Percentiles rank a stretch among this genome's conserved stretches.
Conservation (phyloP, 2,888 invertebrate genomes). For the Diplazon laetatorius region DNA sequence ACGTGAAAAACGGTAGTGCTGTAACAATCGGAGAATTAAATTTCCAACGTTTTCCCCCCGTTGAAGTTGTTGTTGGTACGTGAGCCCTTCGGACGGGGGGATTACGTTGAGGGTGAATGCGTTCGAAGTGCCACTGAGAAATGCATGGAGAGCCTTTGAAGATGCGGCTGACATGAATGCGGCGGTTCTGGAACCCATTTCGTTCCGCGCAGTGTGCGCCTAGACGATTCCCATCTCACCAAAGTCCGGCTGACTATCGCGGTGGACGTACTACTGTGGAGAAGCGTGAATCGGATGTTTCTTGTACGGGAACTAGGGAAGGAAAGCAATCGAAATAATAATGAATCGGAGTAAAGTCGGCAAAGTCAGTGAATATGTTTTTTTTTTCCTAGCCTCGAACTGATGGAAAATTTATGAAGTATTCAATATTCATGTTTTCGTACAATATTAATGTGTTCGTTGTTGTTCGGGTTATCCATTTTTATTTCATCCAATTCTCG, state of each 20-base stretch:
- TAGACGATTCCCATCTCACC: not conserved
- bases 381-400: constrained; percentile 1
- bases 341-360: constrained; percentile 3
- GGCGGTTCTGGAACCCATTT: constrained; percentile 38
- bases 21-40: constrained; percentile 54
- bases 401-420: constrained; percentile 25
- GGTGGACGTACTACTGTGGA: constrained; percentile 37
- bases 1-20: constrained; percentile 14
- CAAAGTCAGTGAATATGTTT: constrained; percentile 30
- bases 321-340: constrained; percentile 13
- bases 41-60: constrained; percentile 57
- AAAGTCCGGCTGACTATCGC: constrained; percentile 22
- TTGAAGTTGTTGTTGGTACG: constrained; percentile 42
- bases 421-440: constrained; percentile 4
- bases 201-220: constrained; percentile 20
- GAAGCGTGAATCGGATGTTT: constrained; percentile 39
- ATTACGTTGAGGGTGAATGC: not conserved
- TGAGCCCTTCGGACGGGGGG: not conserved
- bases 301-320: constrained; percentile 1
- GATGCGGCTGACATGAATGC: constrained; percentile 43
- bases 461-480: not conserved
- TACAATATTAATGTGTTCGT: not conserved
- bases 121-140: constrained; percentile 58
- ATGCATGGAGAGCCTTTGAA: constrained; percentile 60
- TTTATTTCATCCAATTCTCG: not conserved